phyloP scores from a whole-genome alignment of 2,113 vertebrate genomes.

The Python bivittatus region DNA sequence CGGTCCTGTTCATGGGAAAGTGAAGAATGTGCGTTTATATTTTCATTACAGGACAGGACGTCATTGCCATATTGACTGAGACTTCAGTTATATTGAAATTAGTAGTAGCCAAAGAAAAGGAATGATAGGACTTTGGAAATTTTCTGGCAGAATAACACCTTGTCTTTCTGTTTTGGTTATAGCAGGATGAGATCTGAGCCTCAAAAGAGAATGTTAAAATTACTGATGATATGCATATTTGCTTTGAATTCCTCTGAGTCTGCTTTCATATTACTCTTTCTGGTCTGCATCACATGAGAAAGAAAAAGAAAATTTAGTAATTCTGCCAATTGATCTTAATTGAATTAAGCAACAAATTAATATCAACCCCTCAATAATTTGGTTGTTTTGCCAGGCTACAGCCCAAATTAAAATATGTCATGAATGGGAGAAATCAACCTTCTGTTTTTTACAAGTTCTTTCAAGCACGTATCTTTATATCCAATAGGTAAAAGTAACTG shows the following conservation, averaged over 20 bases:
- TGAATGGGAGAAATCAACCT: background rate
- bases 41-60: background rate
- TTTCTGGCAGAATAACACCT: background rate
- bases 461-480: conserved; percentile 48
- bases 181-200: background rate
- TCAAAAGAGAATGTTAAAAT: background rate
- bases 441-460: conserved; percentile 60
- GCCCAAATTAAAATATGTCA: conserved; percentile 27
- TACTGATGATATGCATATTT: background rate
- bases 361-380: conserved; percentile 55
- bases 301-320: background rate
- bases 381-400: conserved; percentile 40
- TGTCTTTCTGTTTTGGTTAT: background rate
- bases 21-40: background rate
- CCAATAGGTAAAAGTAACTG: conserved; percentile 63
- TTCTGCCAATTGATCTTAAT: conserved; percentile 67
- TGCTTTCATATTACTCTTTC: background rate
- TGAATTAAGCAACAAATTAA: conserved; percentile 66
- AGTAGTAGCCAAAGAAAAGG: background rate
- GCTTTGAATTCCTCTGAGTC: background rate
- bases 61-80: background rate
- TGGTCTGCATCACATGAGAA: background rate
- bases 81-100: background rate
- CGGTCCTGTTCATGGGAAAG: background rate
- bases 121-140: background rate